Base-by-base conservation (phyloP, 2,797 vertebrate genomes). In the Perodicticus potto region DNA sequence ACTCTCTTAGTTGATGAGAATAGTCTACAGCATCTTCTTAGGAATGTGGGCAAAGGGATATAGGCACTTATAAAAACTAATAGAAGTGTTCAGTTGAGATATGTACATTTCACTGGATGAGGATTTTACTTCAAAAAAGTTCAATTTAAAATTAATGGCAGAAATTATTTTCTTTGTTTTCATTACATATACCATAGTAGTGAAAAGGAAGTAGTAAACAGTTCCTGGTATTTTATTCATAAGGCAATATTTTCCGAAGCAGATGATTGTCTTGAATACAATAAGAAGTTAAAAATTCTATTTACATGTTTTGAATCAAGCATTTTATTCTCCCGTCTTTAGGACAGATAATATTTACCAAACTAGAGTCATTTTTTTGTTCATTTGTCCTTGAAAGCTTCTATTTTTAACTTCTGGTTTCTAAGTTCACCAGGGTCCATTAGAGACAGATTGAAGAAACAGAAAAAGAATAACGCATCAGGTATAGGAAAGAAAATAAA, bases 331-430 rank as follows among this genome's bases (percentile, higher is more conserved):
- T 86, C 40, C 40, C 49, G 82, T 95, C 34, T 88, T 89, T 76
- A 55, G 43, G 78, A 65, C 53, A 84, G 29, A 89, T 92, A 74
- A 72, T 94, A 96, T 92, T 95, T 96, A 93, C 45, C 45, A 81
- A 70, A 17, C 53, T 67, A 73, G 23, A 87, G 34, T 85, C 65
- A 40, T 86, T 83, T 93, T 86, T 78, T 45, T 94, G 55, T 53
- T 94, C 14, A 0, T 53, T 70, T 90, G 81, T 86, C 77, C 95
- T 61, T 96, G 78, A 87, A 83, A 8, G 2, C 0, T 3, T 96
- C 96, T 93, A 97, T 95, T 96, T 96, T 97, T 98, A 97, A 73
- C 74, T 96, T 96, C 91, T 97, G 40, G 86, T 96, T 96, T 80
- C 73, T 92, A 97, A 89, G 86, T 89, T 98, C 92, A 96, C 96